phyloP scores from a whole-genome alignment of 2,113 vertebrate genomes.

The Alouatta palliata region DNA sequence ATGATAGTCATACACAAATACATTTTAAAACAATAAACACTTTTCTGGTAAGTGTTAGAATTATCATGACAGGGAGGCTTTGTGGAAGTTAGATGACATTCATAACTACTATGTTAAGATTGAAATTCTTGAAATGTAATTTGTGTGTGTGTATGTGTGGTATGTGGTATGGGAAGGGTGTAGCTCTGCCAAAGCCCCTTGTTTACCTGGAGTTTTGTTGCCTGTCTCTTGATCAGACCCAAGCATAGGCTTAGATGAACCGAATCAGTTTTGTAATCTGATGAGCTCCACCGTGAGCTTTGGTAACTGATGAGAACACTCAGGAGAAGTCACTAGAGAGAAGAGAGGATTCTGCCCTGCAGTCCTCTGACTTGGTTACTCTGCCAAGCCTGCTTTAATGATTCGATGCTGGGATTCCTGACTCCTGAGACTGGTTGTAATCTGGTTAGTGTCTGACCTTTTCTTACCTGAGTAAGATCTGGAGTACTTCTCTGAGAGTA shows the following conservation, averaged over 20 bases:
- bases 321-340: background rate
- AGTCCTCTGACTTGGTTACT: background rate
- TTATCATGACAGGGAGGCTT: background rate
- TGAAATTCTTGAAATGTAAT: background rate
- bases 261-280: background rate
- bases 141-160: background rate
- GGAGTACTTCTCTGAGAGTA: background rate
- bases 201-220: background rate
- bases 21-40: conserved; percentile 18
- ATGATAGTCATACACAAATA: background rate
- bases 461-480: background rate
- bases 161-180: background rate
- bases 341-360: background rate
- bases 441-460: background rate
- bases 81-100: background rate
- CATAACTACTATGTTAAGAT: conserved; percentile 20
- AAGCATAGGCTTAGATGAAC: background rate
- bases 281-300: background rate
- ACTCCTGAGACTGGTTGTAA: background rate
- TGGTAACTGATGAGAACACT: background rate
- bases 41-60: conserved; percentile 23
- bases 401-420: background rate
- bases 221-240: background rate
- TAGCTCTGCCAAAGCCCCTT: background rate
- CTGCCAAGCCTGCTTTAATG: background rate